Evolutionary conservation across 2,888 invertebrate genomes (phyloP).

Genomic region (Pocota personata): DNA sequence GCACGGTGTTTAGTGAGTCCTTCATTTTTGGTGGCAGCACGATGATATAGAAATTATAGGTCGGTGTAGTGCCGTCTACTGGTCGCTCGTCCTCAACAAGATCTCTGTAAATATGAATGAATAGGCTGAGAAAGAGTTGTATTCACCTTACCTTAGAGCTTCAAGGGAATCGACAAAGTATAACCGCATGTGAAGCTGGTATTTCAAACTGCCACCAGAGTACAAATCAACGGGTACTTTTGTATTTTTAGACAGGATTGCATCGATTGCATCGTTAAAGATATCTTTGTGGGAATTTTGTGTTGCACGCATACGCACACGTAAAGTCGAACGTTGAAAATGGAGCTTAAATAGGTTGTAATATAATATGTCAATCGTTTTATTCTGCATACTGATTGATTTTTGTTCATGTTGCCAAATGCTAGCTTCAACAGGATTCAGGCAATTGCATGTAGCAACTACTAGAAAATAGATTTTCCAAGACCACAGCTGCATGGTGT

Average conservation of each 20-base stretch:
- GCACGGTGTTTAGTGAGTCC: not conserved
- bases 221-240: not conserved
- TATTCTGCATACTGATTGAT: not conserved
- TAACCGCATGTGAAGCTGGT: not conserved
- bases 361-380: not conserved
- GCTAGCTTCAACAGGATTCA: not conserved
- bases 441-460: not conserved
- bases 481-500: not conserved
- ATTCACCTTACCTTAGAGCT: not conserved
- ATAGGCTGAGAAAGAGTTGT: not conserved
- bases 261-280: not conserved
- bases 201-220: not conserved
- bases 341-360: not conserved
- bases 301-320: not conserved
- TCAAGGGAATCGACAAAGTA: not conserved
- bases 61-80: not conserved
- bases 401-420: not conserved
- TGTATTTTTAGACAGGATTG: not conserved
- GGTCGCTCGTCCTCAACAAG: not conserved
- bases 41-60: not conserved
- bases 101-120: not conserved
- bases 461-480: not conserved
- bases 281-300: not conserved
- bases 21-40: not conserved
- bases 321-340: not conserved